phyloP scores from a whole-genome alignment of 1,140 invertebrate species.

The Dysdera silvatica region DNA sequence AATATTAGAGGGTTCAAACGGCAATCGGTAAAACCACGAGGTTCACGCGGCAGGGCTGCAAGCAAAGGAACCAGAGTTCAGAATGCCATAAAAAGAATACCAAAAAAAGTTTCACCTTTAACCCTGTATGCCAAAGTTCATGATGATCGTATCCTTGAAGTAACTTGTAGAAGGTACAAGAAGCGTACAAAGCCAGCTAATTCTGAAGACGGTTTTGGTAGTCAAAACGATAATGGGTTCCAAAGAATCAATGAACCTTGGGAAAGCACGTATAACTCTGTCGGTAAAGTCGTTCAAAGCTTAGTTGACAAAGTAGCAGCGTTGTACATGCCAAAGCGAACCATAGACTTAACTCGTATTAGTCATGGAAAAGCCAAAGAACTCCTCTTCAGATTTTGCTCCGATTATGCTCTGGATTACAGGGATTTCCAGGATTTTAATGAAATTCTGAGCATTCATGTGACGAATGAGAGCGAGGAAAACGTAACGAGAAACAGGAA shows the following conservation, averaged over 20 bases:
- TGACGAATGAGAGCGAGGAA: background rate
- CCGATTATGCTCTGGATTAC: conserved; percentile 11
- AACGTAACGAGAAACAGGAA: background rate
- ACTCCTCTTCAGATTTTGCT: conserved; percentile 17
- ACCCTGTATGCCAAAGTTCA: conserved; percentile 23
- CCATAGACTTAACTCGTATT: background rate
- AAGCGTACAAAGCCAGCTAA: conserved; percentile 17
- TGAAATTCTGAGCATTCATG: background rate
- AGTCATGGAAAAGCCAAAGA: conserved; percentile 3
- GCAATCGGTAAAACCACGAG: too few relatives aligned
- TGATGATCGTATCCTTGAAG: conserved; percentile 10
- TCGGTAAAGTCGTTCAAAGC: too few relatives aligned
- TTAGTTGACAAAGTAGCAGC: too few relatives aligned
- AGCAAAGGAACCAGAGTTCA: too few relatives aligned
- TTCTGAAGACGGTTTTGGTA: background rate
- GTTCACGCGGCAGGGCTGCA: too few relatives aligned
- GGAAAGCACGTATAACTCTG: too few relatives aligned
- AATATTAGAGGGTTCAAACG: too few relatives aligned
- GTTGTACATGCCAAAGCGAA: too few relatives aligned
- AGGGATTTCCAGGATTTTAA: conserved; percentile 17
- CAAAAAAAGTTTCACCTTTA: conserved; percentile 25
- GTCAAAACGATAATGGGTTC: too few relatives aligned
- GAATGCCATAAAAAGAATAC: too few relatives aligned
- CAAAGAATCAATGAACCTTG: too few relatives aligned
- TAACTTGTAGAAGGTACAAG: conserved; percentile 24